Evolutionary conservation across 2,113 vertebrate species (phyloP).

Genomic region (Bothrops jararaca): DNA sequence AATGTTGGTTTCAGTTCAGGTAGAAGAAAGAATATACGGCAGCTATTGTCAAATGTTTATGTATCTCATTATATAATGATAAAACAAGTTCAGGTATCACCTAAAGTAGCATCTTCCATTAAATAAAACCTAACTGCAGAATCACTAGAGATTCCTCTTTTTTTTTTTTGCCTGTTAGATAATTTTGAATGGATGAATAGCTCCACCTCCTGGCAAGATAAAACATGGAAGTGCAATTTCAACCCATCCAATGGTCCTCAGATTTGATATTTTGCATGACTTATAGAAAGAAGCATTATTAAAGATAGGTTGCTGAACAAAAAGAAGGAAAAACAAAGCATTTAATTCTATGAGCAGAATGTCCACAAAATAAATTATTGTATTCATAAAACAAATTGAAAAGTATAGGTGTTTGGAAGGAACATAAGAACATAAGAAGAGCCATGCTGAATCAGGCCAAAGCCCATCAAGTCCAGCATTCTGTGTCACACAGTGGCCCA

Average conservation of each 20-base stretch:
- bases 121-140: not conserved
- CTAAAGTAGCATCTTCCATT: not conserved
- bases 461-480: too few relatives aligned
- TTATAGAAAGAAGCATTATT: too few relatives aligned
- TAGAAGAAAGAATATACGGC: not conserved
- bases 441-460: too few relatives aligned
- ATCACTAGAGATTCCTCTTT: not conserved
- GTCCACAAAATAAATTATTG: too few relatives aligned
- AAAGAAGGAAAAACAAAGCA: not conserved
- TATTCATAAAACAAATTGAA: not conserved
- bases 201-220: not conserved
- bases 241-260: not conserved
- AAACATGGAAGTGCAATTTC: not conserved
- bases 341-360: not conserved
- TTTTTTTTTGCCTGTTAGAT: not conserved
- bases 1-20: not conserved
- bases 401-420: not conserved
- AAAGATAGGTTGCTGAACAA: not conserved
- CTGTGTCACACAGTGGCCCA: too few relatives aligned
- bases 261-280: too few relatives aligned
- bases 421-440: too few relatives aligned
- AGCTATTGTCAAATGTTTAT: not conserved
- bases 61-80: not conserved
- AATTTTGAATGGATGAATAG: conserved; percentile 7
- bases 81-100: not conserved